Evolutionary conservation across 2,797 vertebrate genomes (phyloP).

Genomic region (Setipinna tenuifilis): DNA sequence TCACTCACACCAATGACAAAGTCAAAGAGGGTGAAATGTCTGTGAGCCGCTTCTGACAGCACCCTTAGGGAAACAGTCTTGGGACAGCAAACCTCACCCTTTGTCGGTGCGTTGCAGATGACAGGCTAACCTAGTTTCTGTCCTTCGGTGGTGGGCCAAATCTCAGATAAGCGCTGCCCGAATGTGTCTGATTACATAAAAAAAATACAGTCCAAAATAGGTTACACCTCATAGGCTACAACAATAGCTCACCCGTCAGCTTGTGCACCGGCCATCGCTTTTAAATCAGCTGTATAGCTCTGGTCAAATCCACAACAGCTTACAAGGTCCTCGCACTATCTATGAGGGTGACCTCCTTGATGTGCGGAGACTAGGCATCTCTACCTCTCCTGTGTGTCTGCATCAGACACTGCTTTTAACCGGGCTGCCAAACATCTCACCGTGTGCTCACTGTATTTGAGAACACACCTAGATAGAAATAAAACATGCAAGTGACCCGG

Average conservation of each 20-base stretch:
- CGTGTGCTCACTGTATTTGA: not conserved
- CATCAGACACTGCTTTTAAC: not conserved
- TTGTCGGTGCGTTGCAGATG: constrained; percentile 2
- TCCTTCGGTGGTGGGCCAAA: constrained; percentile 13
- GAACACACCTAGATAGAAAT: not conserved
- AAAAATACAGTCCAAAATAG: not conserved
- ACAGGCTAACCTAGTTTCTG: constrained; percentile 12
- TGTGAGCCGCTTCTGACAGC: not conserved
- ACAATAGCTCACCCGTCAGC: not conserved
- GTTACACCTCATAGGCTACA: not conserved
- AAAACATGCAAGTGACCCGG: not conserved
- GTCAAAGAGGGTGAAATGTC: not conserved
- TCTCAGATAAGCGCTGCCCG: constrained; percentile 5
- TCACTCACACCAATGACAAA: not conserved
- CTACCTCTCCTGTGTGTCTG: not conserved
- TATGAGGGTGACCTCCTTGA: constrained; percentile 14
- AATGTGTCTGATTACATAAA: constrained; percentile 4
- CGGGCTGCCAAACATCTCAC: not conserved
- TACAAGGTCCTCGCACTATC: not conserved
- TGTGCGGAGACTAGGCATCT: not conserved
- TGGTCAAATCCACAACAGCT: not conserved
- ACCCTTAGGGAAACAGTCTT: not conserved
- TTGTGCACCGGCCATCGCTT: not conserved
- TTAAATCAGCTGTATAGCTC: not conserved
- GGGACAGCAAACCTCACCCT: constrained; percentile 15